Conservation (phyloP, 2,888 invertebrate genomes). For the Eupithecia dodoneata region DNA sequence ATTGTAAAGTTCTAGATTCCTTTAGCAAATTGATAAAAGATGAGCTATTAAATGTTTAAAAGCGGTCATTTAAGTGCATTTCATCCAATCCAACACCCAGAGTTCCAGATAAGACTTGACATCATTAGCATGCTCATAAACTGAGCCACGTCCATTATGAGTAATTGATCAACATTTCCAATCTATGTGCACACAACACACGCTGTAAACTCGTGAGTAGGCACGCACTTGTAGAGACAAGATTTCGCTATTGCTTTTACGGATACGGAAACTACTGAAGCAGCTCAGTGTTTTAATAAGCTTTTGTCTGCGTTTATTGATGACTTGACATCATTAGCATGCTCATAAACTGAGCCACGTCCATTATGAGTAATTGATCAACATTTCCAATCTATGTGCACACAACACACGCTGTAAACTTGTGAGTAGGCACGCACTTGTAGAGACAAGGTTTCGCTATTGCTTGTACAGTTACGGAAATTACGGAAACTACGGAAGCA, state of each 20-base stretch:
- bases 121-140: slow-evolving; percentile 45
- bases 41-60: slow-evolving; percentile 25
- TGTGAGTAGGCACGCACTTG: background rate
- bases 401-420: background rate
- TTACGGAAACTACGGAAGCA: background rate
- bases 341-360: slow-evolving; percentile 42
- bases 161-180: slow-evolving; percentile 42
- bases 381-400: slow-evolving; percentile 27
- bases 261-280: background rate
- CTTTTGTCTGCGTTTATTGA: background rate
- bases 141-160: slow-evolving; percentile 45
- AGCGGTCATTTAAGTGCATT: slow-evolving; percentile 28
- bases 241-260: background rate
- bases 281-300: background rate
- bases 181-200: slow-evolving; percentile 4
- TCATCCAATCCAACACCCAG: slow-evolving; percentile 31
- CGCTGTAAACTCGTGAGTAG: background rate
- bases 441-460: background rate
- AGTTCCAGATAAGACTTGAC: slow-evolving; percentile 41
- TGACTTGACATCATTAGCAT: slow-evolving; percentile 45
- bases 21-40: slow-evolving; percentile 23
- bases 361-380: slow-evolving; percentile 47
- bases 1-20: slow-evolving; percentile 19
- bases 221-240: background rate
- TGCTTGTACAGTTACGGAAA: background rate